These are phyloP conservation scores for Rhipidura dahli DNA, from an alignment of 2,113 vertebrate genomes.

Conservation along the genomic window DNA sequence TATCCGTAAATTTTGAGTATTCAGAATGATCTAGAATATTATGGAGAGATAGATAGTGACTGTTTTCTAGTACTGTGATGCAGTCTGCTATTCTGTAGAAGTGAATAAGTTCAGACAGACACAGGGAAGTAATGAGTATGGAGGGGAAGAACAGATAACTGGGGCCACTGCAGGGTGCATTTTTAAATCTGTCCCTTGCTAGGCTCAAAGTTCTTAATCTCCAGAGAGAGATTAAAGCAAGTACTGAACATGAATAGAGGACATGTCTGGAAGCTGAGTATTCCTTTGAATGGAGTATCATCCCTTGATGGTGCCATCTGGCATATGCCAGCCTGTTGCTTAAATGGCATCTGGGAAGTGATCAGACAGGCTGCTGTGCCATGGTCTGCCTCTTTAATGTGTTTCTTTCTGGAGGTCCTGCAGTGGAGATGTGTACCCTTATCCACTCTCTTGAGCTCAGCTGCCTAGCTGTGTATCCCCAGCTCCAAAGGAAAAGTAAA, in stretches of 20 bases:
- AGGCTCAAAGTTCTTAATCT: background rate
- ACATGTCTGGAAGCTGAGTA: background rate
- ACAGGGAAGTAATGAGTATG: background rate
- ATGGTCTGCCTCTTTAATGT: background rate
- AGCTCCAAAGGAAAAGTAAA: background rate
- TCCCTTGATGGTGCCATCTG: background rate
- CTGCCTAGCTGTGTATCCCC: background rate
- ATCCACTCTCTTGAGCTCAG: background rate
- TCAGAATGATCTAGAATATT: background rate
- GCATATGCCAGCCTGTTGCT: background rate
- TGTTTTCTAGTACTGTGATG: background rate
- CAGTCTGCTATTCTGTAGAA: background rate
- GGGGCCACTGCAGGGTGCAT: background rate
- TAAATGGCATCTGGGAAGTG: background rate
- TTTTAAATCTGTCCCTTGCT: background rate
- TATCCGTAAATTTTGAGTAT: background rate
- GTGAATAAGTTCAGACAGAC: background rate
- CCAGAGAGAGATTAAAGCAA: background rate
- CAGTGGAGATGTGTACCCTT: rapidly evolving
- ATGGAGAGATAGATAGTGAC: background rate
- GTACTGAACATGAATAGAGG: background rate
- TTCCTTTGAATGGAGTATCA: background rate
- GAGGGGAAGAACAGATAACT: background rate
- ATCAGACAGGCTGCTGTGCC: background rate
- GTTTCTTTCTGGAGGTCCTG: background rate